A percentile compares a stretch with the other conserved stretches of the same genome.
These are phyloP conservation scores for Pituophis catenifer DNA, from an alignment of 2,113 vertebrate species.

Conservation along the genomic window DNA sequence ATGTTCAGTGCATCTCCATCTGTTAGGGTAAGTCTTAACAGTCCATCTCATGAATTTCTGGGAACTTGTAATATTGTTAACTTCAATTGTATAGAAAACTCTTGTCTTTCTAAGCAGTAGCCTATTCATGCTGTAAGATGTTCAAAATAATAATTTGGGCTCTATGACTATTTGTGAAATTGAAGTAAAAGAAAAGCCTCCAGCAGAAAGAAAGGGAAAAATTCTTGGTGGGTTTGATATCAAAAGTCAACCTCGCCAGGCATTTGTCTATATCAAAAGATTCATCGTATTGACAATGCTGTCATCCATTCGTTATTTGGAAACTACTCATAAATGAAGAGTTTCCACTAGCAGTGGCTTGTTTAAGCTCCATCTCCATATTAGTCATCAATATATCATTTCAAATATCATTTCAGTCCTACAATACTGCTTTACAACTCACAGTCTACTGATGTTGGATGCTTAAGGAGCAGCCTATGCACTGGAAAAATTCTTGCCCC, in stretches of 20 bases:
- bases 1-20: too few species aligned
- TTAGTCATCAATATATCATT: not conserved
- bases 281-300: not conserved
- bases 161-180: not conserved
- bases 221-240: not conserved
- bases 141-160: not conserved
- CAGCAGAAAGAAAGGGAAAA: not conserved
- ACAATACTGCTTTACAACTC: not conserved
- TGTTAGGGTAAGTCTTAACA: too few species aligned
- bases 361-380: not conserved
- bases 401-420: not conserved
- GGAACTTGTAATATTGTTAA: too few species aligned
- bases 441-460: not conserved
- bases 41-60: too few species aligned
- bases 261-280: not conserved
- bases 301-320: not conserved
- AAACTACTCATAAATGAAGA: not conserved
- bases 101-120: too few species aligned
- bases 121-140: not conserved
- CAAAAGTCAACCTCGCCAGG: not conserved
- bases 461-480: not conserved
- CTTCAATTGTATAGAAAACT: too few species aligned
- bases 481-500: not conserved
- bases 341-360: too few species aligned
- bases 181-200: not conserved